Percentiles rank a stretch among this genome's conserved stretches.
Evolutionary conservation across 2,888 invertebrate genomes (phyloP).

Genomic region (Tryphoninae sp.): DNA sequence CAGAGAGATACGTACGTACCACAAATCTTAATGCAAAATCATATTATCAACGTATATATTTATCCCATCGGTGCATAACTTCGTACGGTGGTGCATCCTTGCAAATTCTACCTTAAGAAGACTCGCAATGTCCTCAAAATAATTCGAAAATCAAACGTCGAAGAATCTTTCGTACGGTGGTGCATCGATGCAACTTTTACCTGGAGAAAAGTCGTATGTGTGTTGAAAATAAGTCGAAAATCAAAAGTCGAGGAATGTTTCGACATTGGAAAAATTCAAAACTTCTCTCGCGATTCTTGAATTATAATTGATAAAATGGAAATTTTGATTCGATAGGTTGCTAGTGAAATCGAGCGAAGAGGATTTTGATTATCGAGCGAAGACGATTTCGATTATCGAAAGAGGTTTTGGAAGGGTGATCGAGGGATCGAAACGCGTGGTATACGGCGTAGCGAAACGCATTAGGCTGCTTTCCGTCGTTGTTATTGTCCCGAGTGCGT

Average conservation of each 20-base stretch:
- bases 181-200: not conserved
- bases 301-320: no score
- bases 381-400: no score
- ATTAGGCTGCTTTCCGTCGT: constrained; percentile 68
- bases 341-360: no score
- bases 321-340: no score
- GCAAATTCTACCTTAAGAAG: no score
- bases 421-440: no score
- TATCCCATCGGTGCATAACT: not conserved
- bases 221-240: not conserved
- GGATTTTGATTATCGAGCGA: no score
- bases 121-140: not conserved
- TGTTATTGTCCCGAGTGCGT: constrained; percentile 75
- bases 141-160: not conserved
- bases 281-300: not conserved
- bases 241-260: not conserved
- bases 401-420: no score
- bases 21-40: constrained; percentile 13
- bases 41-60: not conserved
- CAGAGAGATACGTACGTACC: constrained; percentile 41
- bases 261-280: not conserved
- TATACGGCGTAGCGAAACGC: not conserved
- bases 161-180: not conserved
- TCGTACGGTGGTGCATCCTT: not conserved
- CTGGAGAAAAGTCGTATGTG: no score